Base-by-base conservation (phyloP, 2,797 vertebrate species). In the Poeciliopsis gracilis region DNA sequence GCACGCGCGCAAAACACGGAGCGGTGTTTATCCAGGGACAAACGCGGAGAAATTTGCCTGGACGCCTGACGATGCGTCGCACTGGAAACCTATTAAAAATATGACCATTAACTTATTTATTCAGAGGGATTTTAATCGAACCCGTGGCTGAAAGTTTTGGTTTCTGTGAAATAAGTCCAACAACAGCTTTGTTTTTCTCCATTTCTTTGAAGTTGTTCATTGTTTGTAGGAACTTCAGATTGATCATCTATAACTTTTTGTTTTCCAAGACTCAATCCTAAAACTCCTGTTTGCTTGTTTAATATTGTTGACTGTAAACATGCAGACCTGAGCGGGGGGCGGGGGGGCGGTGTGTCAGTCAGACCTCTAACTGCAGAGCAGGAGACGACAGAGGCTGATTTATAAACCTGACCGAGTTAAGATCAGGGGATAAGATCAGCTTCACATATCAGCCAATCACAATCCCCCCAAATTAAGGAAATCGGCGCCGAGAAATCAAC, bases 1-100 rank as follows among this genome's bases (percentile, higher is more conserved):
- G 82, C 76, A 71, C 73, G 78, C 83, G 84, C 80, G 77, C 47
- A 13, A n/a, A 16, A 30, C 67, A 46, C 51, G 59, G n/a, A 1
- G 12, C 74, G 15, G 36, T 91, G 87, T 91, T 91, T 90, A 76
- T 88, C 73, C 77, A 72, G 81, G 18, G 76, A 82, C 23, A 11
- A 6, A 23, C 5, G 4, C 23, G 4, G 23, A 43, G 6, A 70
- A 70, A 70, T 70, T 43, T 46, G 67, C 45, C 4, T 2, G 11
- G 2, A 41, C 38, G 4, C 23, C 3, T 25, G 38, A n/a, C 9
- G 10, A 69, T 25, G 11, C 16, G 67, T 28, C 25, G 16, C 2
- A 46, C 38, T n/a, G 13, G 43, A 69, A 23, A 23, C 16, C 23
- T 69, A 2, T 13, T n/a, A 46, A 45, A 45, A 66, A 20, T 66